Evolutionary conservation across 2,797 vertebrate species (phyloP).

Genomic region (Ataeniobius toweri): DNA sequence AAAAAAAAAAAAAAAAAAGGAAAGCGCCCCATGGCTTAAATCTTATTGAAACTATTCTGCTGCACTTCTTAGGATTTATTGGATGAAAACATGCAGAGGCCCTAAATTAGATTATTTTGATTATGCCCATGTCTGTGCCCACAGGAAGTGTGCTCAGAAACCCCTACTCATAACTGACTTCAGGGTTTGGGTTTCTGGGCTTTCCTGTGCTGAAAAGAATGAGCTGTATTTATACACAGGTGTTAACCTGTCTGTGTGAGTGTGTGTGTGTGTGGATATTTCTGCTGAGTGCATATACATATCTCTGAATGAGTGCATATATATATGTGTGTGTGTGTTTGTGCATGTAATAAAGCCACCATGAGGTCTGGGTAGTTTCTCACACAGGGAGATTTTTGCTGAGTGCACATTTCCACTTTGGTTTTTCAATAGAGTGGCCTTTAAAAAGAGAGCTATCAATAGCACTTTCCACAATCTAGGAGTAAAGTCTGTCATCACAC

Average conservation of each 20-base stretch:
- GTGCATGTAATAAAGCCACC: slow-evolving; percentile 32
- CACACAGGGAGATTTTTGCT: slow-evolving; percentile 70
- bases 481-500: slow-evolving; percentile 69
- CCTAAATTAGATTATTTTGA: slow-evolving; percentile 14
- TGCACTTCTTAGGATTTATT: not conserved
- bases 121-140: slow-evolving; percentile 23
- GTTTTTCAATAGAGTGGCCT: slow-evolving; percentile 61
- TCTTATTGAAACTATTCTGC: slow-evolving; percentile 6
- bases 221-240: slow-evolving; percentile 36
- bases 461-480: slow-evolving; percentile 65
- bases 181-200: slow-evolving; percentile 59
- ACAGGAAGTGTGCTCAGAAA: slow-evolving; percentile 67
- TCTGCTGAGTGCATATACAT: slow-evolving; percentile 17
- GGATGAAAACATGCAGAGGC: slow-evolving; percentile 7
- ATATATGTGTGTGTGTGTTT: slow-evolving; percentile 5
- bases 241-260: slow-evolving; percentile 20
- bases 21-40: not conserved
- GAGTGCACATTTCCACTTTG: slow-evolving; percentile 71
- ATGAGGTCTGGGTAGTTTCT: slow-evolving; percentile 54
- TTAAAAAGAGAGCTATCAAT: slow-evolving; percentile 73
- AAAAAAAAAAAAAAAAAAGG: not conserved
- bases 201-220: slow-evolving; percentile 71
- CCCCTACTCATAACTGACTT: slow-evolving; percentile 38
- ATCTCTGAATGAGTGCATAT: slow-evolving; percentile 2
- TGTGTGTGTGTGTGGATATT: not conserved